Conservation (phyloP, 64 coral and sea anemone species). For the Montipora cactus region DNA sequence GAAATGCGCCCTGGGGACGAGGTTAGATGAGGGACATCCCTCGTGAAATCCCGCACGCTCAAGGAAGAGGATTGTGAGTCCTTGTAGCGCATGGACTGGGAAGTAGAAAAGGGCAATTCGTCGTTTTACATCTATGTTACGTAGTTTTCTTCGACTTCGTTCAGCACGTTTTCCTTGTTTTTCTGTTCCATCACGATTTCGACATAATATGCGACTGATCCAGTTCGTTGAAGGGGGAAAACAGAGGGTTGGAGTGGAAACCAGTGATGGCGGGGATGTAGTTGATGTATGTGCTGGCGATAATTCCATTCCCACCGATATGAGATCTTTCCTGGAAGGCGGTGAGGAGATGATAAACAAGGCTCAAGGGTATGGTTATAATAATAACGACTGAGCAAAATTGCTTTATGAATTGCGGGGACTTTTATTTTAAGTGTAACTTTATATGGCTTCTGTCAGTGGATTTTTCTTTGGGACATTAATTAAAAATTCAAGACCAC, state of each 20-base stretch:
- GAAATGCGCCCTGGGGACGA: no score
- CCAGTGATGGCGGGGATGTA: constrained; percentile 77
- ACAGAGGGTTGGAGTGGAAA: constrained; percentile 80
- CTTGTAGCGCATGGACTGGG: no score
- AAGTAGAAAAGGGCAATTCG: no score
- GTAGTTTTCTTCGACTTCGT: background rate
- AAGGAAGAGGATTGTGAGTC: no score
- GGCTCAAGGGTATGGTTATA: constrained; percentile 59
- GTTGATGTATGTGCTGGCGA: constrained; percentile 82
- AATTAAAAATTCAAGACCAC: no score
- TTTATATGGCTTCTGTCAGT: no score
- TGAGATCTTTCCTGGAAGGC: constrained; percentile 80
- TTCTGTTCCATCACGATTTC: background rate
- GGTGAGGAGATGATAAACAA: constrained; percentile 54
- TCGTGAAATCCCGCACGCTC: no score
- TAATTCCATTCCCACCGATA: constrained; percentile 78
- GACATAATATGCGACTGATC: constrained; percentile 81
- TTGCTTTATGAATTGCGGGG: background rate
- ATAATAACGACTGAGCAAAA: no score
- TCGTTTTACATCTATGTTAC: background rate
- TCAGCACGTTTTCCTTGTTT: background rate
- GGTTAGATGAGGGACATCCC: no score
- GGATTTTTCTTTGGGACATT: no score
- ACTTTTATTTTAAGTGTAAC: no score
- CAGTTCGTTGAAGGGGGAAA: constrained; percentile 78